A percentile compares a stretch with the other conserved stretches of the same genome.
Evolutionary conservation across 1,140 invertebrate genomes (phyloP).

Genomic region (Fragariocoptes setiger): DNA sequence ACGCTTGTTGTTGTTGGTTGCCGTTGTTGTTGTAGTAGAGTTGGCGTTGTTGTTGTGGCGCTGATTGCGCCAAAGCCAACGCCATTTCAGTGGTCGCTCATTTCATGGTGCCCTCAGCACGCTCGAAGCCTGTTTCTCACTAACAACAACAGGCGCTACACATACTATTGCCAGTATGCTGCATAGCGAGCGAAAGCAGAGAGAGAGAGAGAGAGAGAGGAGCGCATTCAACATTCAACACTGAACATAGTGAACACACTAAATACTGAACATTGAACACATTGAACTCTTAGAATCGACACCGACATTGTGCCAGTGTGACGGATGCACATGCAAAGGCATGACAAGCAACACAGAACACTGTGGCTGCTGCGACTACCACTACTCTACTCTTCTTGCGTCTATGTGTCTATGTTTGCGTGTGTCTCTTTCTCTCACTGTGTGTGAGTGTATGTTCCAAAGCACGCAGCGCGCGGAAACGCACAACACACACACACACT

Average conservation of each 20-base stretch:
- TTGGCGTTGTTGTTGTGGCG: background rate
- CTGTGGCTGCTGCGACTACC: background rate
- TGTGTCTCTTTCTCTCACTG: no score
- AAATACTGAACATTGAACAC: background rate
- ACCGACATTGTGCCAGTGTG: background rate
- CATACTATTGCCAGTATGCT: background rate
- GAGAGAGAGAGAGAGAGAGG: background rate
- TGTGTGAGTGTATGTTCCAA: background rate
- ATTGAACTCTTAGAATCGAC: background rate
- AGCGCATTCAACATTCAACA: background rate
- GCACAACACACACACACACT: no score
- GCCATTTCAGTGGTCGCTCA: background rate
- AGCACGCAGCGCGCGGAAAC: background rate
- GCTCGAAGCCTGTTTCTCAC: background rate
- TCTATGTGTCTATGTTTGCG: background rate
- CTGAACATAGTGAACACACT: background rate
- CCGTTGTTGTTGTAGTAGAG: no score
- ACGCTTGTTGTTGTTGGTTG: no score
- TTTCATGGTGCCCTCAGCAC: background rate
- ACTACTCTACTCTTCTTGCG: background rate
- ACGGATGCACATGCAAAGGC: background rate
- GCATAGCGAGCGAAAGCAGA: background rate
- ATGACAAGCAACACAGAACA: background rate
- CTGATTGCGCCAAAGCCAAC: background rate
- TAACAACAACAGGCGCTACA: background rate